Evolutionary conservation across 2,797 vertebrate genomes (phyloP).

Genomic region (Tadarida brasiliensis): DNA sequence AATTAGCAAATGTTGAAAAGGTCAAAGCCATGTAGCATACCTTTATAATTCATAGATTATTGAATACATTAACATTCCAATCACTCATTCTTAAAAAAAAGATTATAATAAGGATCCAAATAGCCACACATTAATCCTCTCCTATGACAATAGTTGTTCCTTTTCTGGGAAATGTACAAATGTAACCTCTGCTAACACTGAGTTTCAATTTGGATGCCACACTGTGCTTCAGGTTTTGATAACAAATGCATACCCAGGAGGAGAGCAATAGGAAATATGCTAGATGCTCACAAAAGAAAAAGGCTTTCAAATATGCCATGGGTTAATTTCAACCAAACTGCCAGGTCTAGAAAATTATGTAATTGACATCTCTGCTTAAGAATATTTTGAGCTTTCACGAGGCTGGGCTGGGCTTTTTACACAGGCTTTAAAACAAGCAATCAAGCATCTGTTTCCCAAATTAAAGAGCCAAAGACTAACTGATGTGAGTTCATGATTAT

Average conservation of each 20-base stretch:
- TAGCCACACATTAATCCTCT: slow-evolving; percentile 80
- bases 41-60: slow-evolving; percentile 89
- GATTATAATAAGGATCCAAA: slow-evolving; percentile 84
- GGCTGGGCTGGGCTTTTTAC: slow-evolving; percentile 4
- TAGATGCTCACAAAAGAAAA: slow-evolving; percentile 63
- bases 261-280: neutral
- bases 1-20: slow-evolving; percentile 88
- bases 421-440: slow-evolving; percentile 73
- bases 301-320: slow-evolving; percentile 54
- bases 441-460: slow-evolving; percentile 76
- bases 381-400: slow-evolving; percentile 72
- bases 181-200: slow-evolving; percentile 69
- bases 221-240: slow-evolving; percentile 70
- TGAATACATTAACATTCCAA: slow-evolving; percentile 87
- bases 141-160: slow-evolving; percentile 77
- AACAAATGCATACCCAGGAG: slow-evolving; percentile 62
- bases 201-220: slow-evolving; percentile 69
- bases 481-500: slow-evolving; percentile 60
- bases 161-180: slow-evolving; percentile 79
- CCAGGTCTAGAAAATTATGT: slow-evolving; percentile 69
- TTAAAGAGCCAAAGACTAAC: slow-evolving; percentile 72
- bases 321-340: slow-evolving; percentile 71
- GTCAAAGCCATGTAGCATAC: slow-evolving; percentile 87
- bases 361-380: slow-evolving; percentile 61
- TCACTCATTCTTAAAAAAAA: slow-evolving; percentile 85